These are phyloP conservation scores for Gallinago jamesoni DNA, from an alignment of 2,113 vertebrate genomes.

Conservation along the genomic window DNA sequence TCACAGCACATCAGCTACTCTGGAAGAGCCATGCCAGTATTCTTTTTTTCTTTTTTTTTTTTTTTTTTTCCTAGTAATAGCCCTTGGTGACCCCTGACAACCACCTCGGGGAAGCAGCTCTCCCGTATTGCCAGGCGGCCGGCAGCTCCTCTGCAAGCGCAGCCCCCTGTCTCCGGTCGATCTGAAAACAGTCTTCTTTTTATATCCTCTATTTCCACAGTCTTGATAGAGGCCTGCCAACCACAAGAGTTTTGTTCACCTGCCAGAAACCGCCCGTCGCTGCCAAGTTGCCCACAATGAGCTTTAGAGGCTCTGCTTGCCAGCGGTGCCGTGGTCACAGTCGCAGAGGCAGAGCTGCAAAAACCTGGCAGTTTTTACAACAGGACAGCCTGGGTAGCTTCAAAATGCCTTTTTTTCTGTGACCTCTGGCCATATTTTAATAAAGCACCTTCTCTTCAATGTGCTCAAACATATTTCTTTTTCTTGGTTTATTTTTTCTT, in stretches of 20 bases:
- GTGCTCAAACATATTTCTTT: background rate
- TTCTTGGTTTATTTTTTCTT: background rate
- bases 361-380: background rate
- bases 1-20: background rate
- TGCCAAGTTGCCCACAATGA: background rate
- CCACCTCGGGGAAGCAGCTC: background rate
- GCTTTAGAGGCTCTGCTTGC: background rate
- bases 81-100: background rate
- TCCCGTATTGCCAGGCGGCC: fast-evolving
- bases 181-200: background rate
- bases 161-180: background rate
- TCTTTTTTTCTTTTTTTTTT: background rate
- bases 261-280: background rate
- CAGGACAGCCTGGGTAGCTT: background rate
- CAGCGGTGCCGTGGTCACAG: background rate
- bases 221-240: background rate
- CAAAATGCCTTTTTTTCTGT: background rate
- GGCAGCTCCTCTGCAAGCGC: fast-evolving
- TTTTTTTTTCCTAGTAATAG: background rate
- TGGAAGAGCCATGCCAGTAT: background rate
- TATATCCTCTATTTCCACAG: background rate
- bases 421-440: background rate
- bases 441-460: background rate
- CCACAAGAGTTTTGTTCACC: background rate
- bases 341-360: background rate